A percentile compares a stretch with the other conserved stretches of the same genome.
phyloP scores from a whole-genome alignment of 2,113 vertebrate genomes.

The Illadopsis cleaveri region DNA sequence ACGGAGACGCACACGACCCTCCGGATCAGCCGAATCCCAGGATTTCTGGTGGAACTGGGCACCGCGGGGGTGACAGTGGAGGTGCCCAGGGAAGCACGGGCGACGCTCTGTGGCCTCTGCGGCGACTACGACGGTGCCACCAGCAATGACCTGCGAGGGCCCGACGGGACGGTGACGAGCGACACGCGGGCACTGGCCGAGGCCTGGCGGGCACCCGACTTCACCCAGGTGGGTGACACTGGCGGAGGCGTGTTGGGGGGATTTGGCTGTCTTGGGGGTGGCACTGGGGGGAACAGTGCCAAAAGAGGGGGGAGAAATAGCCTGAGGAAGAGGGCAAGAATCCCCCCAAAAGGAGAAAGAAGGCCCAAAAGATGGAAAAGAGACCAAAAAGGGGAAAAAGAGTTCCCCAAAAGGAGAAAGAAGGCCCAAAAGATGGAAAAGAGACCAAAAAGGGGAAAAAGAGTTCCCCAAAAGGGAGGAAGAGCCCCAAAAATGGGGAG shows the following conservation, averaged over 20 bases:
- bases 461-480: too few relatives aligned
- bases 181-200: fast-evolving
- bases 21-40: neutral
- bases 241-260: fast-evolving
- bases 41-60: neutral
- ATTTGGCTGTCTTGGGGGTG: fast-evolving
- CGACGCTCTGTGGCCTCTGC: neutral
- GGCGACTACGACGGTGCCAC: neutral
- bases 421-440: neutral
- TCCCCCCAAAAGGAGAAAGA: neutral
- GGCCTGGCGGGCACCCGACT: neutral
- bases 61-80: fast-evolving
- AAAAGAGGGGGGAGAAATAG: fast-evolving
- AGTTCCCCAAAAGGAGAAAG: neutral
- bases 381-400: neutral
- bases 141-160: neutral
- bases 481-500: too few relatives aligned
- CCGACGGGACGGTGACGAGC: fast-evolving
- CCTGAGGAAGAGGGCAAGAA: neutral
- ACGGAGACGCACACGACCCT: fast-evolving
- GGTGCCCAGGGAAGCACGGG: neutral
- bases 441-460: too few relatives aligned
- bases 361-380: neutral
- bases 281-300: neutral
- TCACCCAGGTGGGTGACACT: neutral